phyloP scores from a whole-genome alignment of 2,888 invertebrate genomes.

The Torymus auratus region DNA sequence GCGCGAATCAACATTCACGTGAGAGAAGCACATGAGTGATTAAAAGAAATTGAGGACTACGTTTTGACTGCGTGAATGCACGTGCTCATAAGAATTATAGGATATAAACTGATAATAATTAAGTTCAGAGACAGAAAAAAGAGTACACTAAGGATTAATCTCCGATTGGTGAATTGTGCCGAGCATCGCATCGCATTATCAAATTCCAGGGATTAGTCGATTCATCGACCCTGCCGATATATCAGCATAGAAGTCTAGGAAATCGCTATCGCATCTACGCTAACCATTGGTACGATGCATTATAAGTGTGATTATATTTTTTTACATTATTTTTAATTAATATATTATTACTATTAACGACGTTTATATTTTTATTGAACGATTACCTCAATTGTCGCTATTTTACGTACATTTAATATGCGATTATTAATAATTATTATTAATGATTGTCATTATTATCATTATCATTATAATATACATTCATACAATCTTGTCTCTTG shows the following conservation, averaged over 20 bases:
- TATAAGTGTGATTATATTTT: conserved; percentile 54
- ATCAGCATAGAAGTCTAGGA: conserved; percentile 49
- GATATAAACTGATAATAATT: conserved; percentile 33
- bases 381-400: conserved; percentile 47
- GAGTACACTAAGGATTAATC: conserved; percentile 23
- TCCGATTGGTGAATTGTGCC: conserved; percentile 17
- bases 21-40: neutral
- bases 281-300: conserved; percentile 32
- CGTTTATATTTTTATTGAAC: conserved; percentile 56
- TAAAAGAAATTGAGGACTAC: neutral
- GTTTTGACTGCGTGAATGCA: conserved; percentile 28
- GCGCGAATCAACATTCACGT: neutral
- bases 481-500: conserved; percentile 56
- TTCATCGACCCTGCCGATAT: conserved; percentile 36
- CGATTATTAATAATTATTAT: conserved; percentile 58
- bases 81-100: conserved; percentile 21
- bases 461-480: conserved; percentile 50
- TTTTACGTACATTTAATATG: conserved; percentile 36
- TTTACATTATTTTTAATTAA: conserved; percentile 45
- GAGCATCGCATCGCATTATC: conserved; percentile 23
- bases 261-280: conserved; percentile 33
- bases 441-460: conserved; percentile 58
- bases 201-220: conserved; percentile 31
- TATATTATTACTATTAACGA: conserved; percentile 55
- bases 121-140: conserved; percentile 11